Conservation (phyloP, 2,797 vertebrate species). For the Merluccius polli region DNA sequence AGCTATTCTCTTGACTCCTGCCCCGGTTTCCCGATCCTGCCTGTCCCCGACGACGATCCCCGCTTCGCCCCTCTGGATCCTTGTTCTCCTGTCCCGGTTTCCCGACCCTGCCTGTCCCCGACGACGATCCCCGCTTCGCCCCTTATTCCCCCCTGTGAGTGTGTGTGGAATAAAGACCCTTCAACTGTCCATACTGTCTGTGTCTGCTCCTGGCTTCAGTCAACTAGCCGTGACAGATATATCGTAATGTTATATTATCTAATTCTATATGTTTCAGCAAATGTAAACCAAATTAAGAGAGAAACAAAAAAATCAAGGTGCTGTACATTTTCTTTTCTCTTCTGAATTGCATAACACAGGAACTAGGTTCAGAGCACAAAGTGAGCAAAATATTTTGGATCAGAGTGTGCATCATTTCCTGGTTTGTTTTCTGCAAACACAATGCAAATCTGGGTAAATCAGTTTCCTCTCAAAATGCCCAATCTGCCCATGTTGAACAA, state of each 20-base stretch:
- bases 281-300: neutral
- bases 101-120: too few relatives aligned
- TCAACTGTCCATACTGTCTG: too few relatives aligned
- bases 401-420: neutral
- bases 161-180: too few relatives aligned
- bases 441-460: neutral
- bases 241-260: neutral
- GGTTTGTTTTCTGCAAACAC: neutral
- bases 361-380: conserved; percentile 5
- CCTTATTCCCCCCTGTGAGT: too few relatives aligned
- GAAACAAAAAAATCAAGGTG: neutral
- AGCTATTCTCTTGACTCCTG: too few relatives aligned
- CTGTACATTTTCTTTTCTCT: neutral
- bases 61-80: too few relatives aligned
- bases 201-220: too few relatives aligned
- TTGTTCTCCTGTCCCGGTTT: too few relatives aligned
- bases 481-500: neutral
- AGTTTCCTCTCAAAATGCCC: neutral
- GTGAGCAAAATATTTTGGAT: neutral
- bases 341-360: neutral
- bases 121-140: too few relatives aligned
- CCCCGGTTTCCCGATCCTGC: too few relatives aligned
- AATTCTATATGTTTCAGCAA: conserved; percentile 15
- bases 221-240: too few relatives aligned
- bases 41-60: too few relatives aligned